These are phyloP conservation scores for Cantharis flavilabris DNA, from an alignment of 2,888 invertebrate species.

Conservation along the genomic window DNA sequence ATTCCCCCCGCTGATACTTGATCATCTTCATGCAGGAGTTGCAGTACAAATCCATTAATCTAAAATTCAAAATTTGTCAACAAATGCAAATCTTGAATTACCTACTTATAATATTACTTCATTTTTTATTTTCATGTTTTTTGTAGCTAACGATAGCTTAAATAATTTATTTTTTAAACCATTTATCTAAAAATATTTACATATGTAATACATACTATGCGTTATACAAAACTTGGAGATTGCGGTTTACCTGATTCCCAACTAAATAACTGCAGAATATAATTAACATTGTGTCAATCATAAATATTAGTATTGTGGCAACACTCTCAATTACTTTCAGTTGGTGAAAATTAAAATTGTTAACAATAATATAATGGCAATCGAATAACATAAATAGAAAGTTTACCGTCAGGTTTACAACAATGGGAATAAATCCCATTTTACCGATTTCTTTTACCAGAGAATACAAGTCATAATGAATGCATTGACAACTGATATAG, in stretches of 20 bases:
- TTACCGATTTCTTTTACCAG: not conserved
- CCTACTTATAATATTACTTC: not conserved
- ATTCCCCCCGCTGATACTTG: not conserved
- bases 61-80: not conserved
- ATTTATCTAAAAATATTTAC: not conserved
- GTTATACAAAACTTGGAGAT: not conserved
- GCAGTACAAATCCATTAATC: not conserved
- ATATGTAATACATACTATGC: too few relatives aligned
- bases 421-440: not conserved
- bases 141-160: not conserved
- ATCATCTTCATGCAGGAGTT: not conserved
- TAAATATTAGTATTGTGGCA: fast-evolving
- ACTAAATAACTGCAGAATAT: not conserved
- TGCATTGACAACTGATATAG: not conserved
- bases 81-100: too few relatives aligned
- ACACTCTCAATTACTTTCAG: fast-evolving
- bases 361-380: not conserved
- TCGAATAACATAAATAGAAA: not conserved
- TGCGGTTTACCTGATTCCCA: not conserved
- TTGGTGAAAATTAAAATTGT: not conserved
- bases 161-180: not conserved
- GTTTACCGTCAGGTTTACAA: not conserved
- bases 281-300: not conserved
- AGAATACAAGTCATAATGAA: not conserved
- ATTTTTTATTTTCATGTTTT: not conserved